Conservation (phyloP, 2,888 invertebrate species). For the Cephalotes varians region DNA sequence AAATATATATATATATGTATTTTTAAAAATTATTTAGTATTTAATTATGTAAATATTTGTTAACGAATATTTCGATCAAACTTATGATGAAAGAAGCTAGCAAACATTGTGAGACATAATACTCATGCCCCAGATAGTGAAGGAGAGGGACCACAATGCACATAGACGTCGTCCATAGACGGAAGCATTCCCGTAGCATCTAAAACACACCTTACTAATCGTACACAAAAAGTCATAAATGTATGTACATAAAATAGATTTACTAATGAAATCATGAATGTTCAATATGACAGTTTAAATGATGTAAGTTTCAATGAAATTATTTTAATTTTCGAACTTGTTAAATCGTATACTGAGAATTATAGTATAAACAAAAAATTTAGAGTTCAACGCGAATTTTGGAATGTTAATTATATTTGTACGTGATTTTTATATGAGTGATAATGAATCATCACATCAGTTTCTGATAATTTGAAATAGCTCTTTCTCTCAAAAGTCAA, state of each 20-base stretch:
- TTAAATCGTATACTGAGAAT: conserved; percentile 5
- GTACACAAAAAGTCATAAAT: conserved; percentile 81
- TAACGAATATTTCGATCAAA: conserved; percentile 1
- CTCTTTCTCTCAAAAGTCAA: not conserved
- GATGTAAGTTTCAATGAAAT: conserved; percentile 41
- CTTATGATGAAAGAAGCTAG: conserved; percentile 72
- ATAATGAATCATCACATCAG: not conserved
- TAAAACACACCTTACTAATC: conserved; percentile 84
- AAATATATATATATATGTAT: not conserved
- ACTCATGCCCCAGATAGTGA: conserved; percentile 83
- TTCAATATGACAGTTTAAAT: conserved; percentile 50
- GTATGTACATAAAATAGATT: conserved; percentile 76
- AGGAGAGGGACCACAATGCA: conserved; percentile 84
- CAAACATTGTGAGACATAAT: conserved; percentile 82
- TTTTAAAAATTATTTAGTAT: not conserved
- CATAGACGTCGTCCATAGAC: conserved; percentile 85
- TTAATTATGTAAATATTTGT: not conserved
- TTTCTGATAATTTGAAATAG: not conserved
- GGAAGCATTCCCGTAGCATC: conserved; percentile 85
- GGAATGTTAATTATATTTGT: not conserved
- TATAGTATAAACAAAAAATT: not conserved
- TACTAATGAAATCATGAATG: conserved; percentile 71
- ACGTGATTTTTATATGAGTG: conserved; percentile 4
- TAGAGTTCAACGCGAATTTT: not conserved
- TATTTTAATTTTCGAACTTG: not conserved